phyloP scores from a whole-genome alignment of 2,888 invertebrate species.

The Brachyopa scutellaris region DNA sequence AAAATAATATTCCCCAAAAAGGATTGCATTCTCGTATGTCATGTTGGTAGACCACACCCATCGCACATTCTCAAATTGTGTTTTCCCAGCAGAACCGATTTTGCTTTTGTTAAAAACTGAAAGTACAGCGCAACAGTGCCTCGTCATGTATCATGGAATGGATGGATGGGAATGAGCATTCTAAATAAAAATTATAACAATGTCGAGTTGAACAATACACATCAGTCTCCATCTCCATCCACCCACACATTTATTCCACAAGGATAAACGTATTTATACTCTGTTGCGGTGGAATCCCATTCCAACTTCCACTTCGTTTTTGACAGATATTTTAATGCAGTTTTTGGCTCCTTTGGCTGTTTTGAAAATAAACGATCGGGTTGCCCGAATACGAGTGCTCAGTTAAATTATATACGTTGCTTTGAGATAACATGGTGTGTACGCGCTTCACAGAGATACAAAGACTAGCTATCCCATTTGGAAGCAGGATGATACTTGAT shows the following conservation, averaged over 20 bases:
- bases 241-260: conserved; percentile 29
- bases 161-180: conserved; percentile 24
- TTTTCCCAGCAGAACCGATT: conserved; percentile 11
- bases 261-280: conserved; percentile 11
- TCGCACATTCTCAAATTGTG: conserved; percentile 1
- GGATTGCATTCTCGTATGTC: conserved; percentile 10
- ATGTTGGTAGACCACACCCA: background rate
- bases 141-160: background rate
- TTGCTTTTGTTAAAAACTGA: background rate
- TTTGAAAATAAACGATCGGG: conserved; percentile 9
- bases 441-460: background rate
- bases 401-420: background rate
- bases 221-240: conserved; percentile 7
- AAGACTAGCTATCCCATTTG: background rate
- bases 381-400: background rate
- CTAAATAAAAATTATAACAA: conserved; percentile 30
- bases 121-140: conserved; percentile 5
- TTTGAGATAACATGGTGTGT: conserved; percentile 3
- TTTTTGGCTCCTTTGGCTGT: conserved; percentile 15
- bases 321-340: conserved; percentile 36
- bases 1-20: conserved; percentile 2
- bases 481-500: background rate
- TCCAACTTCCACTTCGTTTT: conserved; percentile 12
- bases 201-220: conserved; percentile 6
- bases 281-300: conserved; percentile 4